A percentile compares a stretch with the other conserved stretches of the same genome.
Evolutionary conservation across 1,140 invertebrate species (phyloP).

Genomic region (Amphibalanus amphitrite): DNA sequence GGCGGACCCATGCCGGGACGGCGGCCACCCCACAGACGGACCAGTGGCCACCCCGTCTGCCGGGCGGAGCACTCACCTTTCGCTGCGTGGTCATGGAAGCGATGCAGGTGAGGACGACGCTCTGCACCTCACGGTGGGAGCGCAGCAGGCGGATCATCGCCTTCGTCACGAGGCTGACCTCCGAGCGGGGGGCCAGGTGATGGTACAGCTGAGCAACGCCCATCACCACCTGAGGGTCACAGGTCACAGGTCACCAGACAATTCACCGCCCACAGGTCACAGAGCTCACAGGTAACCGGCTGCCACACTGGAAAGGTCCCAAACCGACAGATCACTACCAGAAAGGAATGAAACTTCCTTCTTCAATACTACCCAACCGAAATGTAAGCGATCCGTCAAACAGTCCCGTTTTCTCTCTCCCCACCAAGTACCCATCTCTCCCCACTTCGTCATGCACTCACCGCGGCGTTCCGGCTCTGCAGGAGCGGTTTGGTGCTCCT

Average conservation of each 20-base stretch:
- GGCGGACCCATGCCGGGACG: too few relatives aligned
- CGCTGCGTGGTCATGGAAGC: slow-evolving; percentile 75
- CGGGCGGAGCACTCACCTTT: slow-evolving; percentile 47
- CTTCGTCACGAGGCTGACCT: slow-evolving; percentile 73
- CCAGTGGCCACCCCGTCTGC: too few relatives aligned
- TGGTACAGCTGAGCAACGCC: slow-evolving; percentile 89
- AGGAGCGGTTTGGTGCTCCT: slow-evolving; percentile 77
- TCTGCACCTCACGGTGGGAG: slow-evolving; percentile 86
- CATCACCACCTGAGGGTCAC: slow-evolving; percentile 60
- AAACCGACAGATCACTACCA: too few relatives aligned
- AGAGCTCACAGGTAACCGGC: too few relatives aligned
- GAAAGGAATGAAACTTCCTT: too few relatives aligned
- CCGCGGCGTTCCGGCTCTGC: slow-evolving; percentile 80
- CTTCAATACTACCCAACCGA: too few relatives aligned
- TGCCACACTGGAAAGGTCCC: background rate
- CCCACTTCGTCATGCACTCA: slow-evolving; percentile 22
- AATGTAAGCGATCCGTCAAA: too few relatives aligned
- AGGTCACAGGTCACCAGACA: background rate
- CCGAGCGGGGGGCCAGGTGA: slow-evolving; percentile 75
- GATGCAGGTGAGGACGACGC: slow-evolving; percentile 87
- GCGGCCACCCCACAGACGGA: too few relatives aligned
- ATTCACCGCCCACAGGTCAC: too few relatives aligned
- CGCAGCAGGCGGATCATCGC: slow-evolving; percentile 82
- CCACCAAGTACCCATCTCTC: too few relatives aligned
- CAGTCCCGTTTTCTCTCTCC: too few relatives aligned